A percentile compares a stretch with the other conserved stretches of the same genome.
Conservation (phyloP, 2,113 vertebrate genomes). For the Tympanuchus pallidicinctus region DNA sequence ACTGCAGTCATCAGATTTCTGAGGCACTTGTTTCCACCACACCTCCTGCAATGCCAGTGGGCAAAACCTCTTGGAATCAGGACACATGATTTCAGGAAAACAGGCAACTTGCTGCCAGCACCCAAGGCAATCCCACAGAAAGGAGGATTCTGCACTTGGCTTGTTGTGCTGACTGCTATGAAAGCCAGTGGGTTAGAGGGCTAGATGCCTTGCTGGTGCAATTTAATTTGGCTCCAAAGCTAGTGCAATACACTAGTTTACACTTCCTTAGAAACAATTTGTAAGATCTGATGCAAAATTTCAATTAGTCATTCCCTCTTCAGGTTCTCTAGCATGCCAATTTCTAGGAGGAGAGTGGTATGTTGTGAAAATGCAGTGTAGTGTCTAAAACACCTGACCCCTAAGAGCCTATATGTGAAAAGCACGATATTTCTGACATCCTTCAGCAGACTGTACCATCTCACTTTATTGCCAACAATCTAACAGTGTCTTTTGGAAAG, state of each 20-base stretch:
- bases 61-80: not conserved
- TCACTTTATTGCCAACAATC: not conserved
- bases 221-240: not conserved
- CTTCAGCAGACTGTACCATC: not conserved
- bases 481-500: not conserved
- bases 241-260: not conserved
- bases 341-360: not conserved
- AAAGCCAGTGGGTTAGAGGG: not conserved
- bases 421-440: not conserved
- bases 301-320: not conserved
- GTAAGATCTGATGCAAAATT: not conserved
- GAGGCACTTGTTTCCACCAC: not conserved
- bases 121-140: not conserved
- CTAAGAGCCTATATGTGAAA: not conserved
- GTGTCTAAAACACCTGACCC: not conserved
- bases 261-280: not conserved
- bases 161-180: not conserved
- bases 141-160: not conserved
- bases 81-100: not conserved
- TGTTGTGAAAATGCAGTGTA: not conserved
- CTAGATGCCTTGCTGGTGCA: not conserved
- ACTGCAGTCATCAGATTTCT: not conserved
- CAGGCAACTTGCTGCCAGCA: rapidly evolving
- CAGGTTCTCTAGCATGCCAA: not conserved
- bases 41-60: not conserved